Percentiles rank a stretch among this genome's conserved stretches.
Conservation (phyloP, 2,888 invertebrate genomes). For the Lampropteryx suffumata region DNA sequence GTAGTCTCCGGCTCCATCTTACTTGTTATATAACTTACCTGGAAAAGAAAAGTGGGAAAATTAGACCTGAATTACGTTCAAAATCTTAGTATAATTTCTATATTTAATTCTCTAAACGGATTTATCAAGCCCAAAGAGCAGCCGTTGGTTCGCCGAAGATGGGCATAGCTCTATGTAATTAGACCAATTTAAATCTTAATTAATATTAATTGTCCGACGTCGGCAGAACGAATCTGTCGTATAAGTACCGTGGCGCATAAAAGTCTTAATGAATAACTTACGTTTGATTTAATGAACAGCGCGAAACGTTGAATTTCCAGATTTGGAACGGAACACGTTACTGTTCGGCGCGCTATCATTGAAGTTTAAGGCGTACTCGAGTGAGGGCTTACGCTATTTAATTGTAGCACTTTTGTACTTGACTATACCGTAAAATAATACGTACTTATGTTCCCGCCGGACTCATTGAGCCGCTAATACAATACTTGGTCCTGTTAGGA, state of each 20-base stretch:
- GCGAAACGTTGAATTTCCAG: constrained; percentile 35
- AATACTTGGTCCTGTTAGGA: constrained; percentile 69
- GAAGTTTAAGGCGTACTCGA: constrained; percentile 47
- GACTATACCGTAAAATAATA: constrained; percentile 72
- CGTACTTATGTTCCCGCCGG: constrained; percentile 61
- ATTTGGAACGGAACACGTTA: constrained; percentile 34
- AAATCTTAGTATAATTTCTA: constrained; percentile 6
- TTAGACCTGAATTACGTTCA: background rate
- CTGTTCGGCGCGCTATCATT: constrained; percentile 41
- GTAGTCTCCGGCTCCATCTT: no score
- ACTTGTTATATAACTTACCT: constrained; percentile 11
- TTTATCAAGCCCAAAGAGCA: constrained; percentile 57
- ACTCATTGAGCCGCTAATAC: constrained; percentile 69
- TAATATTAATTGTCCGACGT: constrained; percentile 82
- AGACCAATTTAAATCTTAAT: constrained; percentile 83
- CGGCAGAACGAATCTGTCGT: constrained; percentile 80
- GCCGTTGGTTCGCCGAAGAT: constrained; percentile 64
- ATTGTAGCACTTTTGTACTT: constrained; percentile 48
- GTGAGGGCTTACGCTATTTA: constrained; percentile 36
- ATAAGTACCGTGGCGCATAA: constrained; percentile 65
- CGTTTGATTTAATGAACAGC: constrained; percentile 50
- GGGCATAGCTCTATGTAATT: constrained; percentile 77
- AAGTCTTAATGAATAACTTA: constrained; percentile 35
- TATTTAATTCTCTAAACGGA: constrained; percentile 24
- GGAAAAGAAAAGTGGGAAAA: background rate